A percentile compares a stretch with the other conserved stretches of the same genome.
Conservation (phyloP, 2,113 vertebrate species). For the Nothocercus julius region DNA sequence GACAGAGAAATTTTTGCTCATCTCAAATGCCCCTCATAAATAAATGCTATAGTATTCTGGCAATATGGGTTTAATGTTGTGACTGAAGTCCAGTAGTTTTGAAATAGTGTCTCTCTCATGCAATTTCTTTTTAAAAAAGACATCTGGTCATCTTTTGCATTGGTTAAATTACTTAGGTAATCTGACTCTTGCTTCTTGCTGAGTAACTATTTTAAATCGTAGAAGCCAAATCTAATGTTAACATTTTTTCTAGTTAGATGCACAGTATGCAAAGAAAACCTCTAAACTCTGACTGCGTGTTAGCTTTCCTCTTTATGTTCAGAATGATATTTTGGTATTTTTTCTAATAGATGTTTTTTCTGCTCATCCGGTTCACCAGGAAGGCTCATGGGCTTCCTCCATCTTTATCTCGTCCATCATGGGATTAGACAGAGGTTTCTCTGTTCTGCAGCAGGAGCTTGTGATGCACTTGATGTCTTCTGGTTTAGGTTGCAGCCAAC, state of each 20-base stretch:
- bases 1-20: not conserved
- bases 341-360: conserved; percentile 38
- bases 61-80: not conserved
- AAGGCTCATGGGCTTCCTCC: conserved; percentile 64
- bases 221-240: not conserved
- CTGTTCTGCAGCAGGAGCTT: conserved; percentile 5
- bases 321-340: conserved; percentile 34
- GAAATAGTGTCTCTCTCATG: not conserved
- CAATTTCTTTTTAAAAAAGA: not conserved
- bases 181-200: not conserved
- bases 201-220: not conserved
- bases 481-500: conserved; percentile 35
- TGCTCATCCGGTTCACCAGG: conserved; percentile 74
- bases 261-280: not conserved
- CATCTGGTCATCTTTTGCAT: not conserved
- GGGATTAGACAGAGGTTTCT: not conserved
- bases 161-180: not conserved
- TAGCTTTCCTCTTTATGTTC: conserved; percentile 21
- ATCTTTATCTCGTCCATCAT: conserved; percentile 53
- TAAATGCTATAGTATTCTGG: not conserved
- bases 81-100: not conserved
- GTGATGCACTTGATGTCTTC: conserved; percentile 38
- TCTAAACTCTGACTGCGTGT: not conserved
- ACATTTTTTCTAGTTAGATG: not conserved
- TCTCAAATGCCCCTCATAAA: not conserved